phyloP scores from a whole-genome alignment of 2,113 vertebrate species.

The Apaloderma vittatum region DNA sequence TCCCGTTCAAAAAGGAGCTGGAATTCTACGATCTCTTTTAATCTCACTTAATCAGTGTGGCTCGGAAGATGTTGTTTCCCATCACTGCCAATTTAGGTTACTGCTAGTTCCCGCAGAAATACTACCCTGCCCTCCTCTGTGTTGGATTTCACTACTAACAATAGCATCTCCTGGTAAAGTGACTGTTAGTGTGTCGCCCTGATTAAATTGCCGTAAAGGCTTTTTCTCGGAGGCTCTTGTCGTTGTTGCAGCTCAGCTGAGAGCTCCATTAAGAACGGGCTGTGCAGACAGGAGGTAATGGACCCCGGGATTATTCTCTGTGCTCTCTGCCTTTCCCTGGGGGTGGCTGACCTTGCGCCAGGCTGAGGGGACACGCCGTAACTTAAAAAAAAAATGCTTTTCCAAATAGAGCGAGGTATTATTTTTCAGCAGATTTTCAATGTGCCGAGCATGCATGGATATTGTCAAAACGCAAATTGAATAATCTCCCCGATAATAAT shows the following conservation, averaged over 20 bases:
- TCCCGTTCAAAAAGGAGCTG: background rate
- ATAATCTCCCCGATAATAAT: slow-evolving; percentile 66
- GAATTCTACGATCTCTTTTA: background rate
- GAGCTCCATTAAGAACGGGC: background rate
- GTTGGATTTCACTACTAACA: background rate
- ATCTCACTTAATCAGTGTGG: background rate
- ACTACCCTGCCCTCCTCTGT: background rate
- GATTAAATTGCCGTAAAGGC: background rate
- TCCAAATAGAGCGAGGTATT: background rate
- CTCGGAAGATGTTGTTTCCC: background rate
- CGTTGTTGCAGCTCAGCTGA: background rate
- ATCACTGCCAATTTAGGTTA: background rate
- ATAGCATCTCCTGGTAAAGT: background rate
- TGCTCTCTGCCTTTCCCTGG: background rate
- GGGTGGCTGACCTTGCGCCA: background rate
- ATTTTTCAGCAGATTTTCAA: slow-evolving; percentile 23
- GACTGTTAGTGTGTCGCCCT: background rate
- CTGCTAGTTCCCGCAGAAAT: background rate
- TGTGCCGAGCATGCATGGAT: slow-evolving; percentile 42
- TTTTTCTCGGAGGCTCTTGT: background rate
- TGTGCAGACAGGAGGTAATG: background rate
- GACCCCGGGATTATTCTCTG: background rate
- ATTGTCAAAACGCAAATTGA: slow-evolving; percentile 77
- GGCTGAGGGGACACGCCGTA: background rate
- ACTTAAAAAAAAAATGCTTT: background rate